Base-by-base conservation (phyloP, 1,140 invertebrate species). In the Mesaphorura yosii region DNA sequence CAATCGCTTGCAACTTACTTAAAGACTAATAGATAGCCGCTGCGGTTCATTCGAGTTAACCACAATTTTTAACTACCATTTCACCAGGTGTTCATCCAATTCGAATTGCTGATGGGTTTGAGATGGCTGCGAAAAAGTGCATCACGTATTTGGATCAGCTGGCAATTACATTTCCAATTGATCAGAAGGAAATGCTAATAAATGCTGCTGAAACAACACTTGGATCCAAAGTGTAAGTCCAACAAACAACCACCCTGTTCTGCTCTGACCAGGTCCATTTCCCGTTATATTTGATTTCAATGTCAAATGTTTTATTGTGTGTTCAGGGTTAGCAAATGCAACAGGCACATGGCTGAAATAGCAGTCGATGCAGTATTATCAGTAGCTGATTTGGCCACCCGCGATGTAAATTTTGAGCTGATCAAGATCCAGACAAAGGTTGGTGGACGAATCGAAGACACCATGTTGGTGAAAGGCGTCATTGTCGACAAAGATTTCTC, bases 371-470 rank as follows among this genome's bases (percentile, higher is more conserved):
- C 92, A 40, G 87, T 97, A 1, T 72, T 97, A 62, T 79, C 88
- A 31, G 92, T 97, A 2, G 91, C 91, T 27, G 94, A 99, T 71
- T 76, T 97, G 51, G 82, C 90, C 62, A 83, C 87, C 45, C 80
- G 81, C 52, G 96, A 99, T 75, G 95, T 99, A 0, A 97, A 99
- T 70, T 99, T 99, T 75, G 96, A 99, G 69, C 73, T 99, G 47
- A 98, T 99, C 66, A 99, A 98, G 74, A 83, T 99, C 38, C 90
- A 97, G 70, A 91, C 90, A 1, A 99, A 98, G 77, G 91, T 96
- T 23, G 96, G 96, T 48, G 95, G 95, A 6, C 80, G 84, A 57
- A 78, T 99, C 67, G 96, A 99, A 73, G 96, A 99, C 70, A 93
- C 94, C 0, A 82, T 93, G 75, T 72, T 99, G 28, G 91, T 99